A percentile compares a stretch with the other conserved stretches of the same genome.
phyloP scores from a whole-genome alignment of 2,113 vertebrate species.

The Cromileptes altivelis region DNA sequence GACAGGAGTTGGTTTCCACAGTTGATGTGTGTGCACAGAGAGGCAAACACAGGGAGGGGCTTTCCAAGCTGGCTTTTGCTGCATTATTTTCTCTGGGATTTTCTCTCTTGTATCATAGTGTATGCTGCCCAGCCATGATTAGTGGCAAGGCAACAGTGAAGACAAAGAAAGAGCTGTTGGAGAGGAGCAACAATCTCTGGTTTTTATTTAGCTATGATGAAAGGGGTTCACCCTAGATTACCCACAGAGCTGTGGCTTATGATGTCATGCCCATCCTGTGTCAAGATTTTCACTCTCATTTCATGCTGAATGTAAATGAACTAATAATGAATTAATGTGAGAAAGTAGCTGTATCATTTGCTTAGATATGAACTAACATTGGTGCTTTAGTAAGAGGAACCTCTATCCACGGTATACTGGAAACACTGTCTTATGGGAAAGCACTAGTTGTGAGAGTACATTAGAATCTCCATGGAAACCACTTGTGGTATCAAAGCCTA shows the following conservation, averaged over 20 bases:
- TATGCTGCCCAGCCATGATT: slow-evolving; percentile 61
- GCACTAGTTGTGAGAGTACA: slow-evolving; percentile 82
- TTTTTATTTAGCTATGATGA: slow-evolving; percentile 59
- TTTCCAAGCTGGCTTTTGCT: slow-evolving; percentile 76
- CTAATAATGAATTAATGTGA: slow-evolving; percentile 1
- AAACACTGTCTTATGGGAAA: slow-evolving; percentile 73
- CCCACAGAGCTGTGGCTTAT: slow-evolving; percentile 60
- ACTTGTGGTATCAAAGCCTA: slow-evolving; percentile 84
- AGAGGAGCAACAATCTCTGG: slow-evolving; percentile 57
- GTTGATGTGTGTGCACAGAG: slow-evolving; percentile 59
- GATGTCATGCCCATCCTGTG: slow-evolving; percentile 73
- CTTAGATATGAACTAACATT: not conserved
- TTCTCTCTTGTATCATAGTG: slow-evolving; percentile 66
- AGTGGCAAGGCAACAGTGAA: slow-evolving; percentile 71
- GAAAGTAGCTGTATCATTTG: slow-evolving; percentile 21
- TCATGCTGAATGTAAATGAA: slow-evolving; percentile 35
- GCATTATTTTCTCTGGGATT: slow-evolving; percentile 78
- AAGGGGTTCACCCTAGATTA: slow-evolving; percentile 71
- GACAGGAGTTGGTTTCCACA: slow-evolving; percentile 61
- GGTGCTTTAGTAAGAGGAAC: slow-evolving; percentile 18
- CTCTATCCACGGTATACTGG: slow-evolving; percentile 37
- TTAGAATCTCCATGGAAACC: slow-evolving; percentile 88
- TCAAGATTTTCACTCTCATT: slow-evolving; percentile 64
- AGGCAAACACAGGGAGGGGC: slow-evolving; percentile 79
- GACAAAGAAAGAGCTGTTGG: slow-evolving; percentile 75